Conservation (phyloP, 2,113 vertebrate species). For the Capricornis sumatraensis region DNA sequence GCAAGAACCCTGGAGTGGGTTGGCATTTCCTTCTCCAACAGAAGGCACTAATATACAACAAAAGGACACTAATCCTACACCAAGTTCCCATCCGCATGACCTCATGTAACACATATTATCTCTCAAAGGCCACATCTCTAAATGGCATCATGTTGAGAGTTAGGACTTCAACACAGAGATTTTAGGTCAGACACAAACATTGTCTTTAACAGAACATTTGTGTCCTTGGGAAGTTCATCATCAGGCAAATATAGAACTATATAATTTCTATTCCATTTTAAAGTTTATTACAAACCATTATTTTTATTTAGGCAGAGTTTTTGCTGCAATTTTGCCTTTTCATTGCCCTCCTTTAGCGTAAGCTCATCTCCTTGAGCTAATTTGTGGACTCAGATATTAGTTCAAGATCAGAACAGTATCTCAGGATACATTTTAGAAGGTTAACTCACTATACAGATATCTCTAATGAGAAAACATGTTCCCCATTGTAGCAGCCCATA, state of each 20-base stretch:
- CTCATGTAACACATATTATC: neutral
- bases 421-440: neutral
- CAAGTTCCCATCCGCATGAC: neutral
- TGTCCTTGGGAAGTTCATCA: neutral
- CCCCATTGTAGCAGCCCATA: neutral
- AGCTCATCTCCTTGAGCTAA: neutral
- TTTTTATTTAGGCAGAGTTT: neutral
- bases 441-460: neutral
- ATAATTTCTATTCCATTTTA: neutral
- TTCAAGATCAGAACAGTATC: neutral
- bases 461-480: neutral
- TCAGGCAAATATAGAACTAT: neutral
- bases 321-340: neutral
- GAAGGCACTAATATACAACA: neutral
- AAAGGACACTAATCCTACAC: neutral
- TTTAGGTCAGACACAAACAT: neutral
- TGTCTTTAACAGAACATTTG: neutral
- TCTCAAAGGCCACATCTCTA: neutral
- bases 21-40: neutral
- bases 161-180: neutral
- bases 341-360: neutral
- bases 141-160: neutral
- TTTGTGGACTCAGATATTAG: neutral
- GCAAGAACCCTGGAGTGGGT: too few species aligned
- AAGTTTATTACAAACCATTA: neutral